Percentiles rank a stretch among this genome's conserved stretches.
Conservation (phyloP, 2,888 invertebrate species). For the Leuctra nigra region DNA sequence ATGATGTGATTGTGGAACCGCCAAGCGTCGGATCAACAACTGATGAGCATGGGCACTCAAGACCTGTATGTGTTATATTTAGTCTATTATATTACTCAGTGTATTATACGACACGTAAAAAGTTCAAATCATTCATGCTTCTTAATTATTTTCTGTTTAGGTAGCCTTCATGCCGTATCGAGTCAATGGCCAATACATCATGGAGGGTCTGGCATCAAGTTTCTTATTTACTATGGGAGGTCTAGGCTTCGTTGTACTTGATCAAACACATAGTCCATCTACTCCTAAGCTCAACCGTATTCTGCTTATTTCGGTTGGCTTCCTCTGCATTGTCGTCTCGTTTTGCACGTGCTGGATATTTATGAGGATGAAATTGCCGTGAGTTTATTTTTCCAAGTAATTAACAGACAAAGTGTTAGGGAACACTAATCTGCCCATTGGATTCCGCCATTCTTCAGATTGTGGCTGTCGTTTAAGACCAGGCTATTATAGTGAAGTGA, state of each 20-base stretch:
- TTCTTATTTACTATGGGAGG: conserved; percentile 96
- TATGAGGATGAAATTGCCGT: conserved; percentile 97
- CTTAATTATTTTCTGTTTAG: conserved; percentile 38
- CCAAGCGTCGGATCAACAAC: conserved; percentile 97
- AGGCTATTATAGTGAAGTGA: too few relatives aligned
- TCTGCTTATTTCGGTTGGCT: conserved; percentile 82
- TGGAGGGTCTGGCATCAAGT: conserved; percentile 97
- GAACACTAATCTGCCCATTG: too few relatives aligned
- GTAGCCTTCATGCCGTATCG: conserved; percentile 97
- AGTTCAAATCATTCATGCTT: not conserved
- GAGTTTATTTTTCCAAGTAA: too few relatives aligned
- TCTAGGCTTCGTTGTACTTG: conserved; percentile 91
- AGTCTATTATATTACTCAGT: not conserved
- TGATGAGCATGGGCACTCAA: conserved; percentile 93
- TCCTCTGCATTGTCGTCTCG: conserved; percentile 85
- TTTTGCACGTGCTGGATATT: conserved; percentile 96
- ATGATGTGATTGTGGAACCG: conserved; percentile 98
- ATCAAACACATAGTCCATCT: conserved; percentile 86
- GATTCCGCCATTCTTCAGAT: too few relatives aligned
- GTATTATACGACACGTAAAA: not conserved
- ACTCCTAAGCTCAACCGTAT: conserved; percentile 88
- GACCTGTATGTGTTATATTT: conserved; percentile 62
- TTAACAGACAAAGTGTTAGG: too few relatives aligned
- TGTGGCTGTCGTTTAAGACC: too few relatives aligned
- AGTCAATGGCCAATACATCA: conserved; percentile 98